Evolutionary conservation across 2,113 vertebrate genomes (phyloP).

Genomic region (Accipiter virgatus): DNA sequence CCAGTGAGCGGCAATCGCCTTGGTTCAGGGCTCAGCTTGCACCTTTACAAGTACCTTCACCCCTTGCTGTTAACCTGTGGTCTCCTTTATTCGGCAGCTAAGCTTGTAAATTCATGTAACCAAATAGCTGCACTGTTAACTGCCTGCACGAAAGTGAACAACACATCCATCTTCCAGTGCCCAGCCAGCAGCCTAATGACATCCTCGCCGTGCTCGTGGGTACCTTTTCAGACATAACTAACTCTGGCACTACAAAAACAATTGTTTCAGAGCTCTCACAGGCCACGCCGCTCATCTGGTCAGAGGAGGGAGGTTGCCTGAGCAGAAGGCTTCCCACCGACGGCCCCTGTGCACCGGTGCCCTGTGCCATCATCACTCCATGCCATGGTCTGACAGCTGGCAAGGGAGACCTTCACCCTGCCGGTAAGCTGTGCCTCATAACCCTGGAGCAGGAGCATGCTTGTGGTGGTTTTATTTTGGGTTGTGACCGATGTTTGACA

Average conservation of each 20-base stretch:
- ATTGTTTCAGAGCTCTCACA: neutral
- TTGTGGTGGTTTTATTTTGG: neutral
- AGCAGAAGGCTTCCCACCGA: neutral
- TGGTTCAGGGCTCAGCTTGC: conserved; percentile 62
- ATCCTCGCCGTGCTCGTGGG: neutral
- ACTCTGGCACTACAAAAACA: conserved; percentile 19
- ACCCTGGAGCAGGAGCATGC: neutral
- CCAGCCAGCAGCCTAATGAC: conserved; percentile 49
- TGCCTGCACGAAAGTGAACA: conserved; percentile 34
- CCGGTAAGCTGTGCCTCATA: neutral
- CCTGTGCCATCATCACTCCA: neutral
- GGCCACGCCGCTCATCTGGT: neutral
- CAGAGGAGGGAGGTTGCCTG: neutral
- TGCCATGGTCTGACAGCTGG: neutral
- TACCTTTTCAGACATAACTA: conserved; percentile 34
- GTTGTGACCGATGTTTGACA: neutral
- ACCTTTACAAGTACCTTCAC: conserved; percentile 63
- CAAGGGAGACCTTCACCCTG: neutral
- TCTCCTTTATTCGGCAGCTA: conserved; percentile 19
- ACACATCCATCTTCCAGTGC: conserved; percentile 63
- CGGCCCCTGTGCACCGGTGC: neutral
- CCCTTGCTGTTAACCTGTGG: conserved; percentile 52
- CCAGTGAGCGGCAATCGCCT: conserved; percentile 24
- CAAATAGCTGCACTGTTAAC: conserved; percentile 60
- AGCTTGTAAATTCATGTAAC: conserved; percentile 66